A percentile compares a stretch with the other conserved stretches of the same genome.
Evolutionary conservation across 2,888 invertebrate genomes (phyloP).

Genomic region (Eupithecia abbreviata): DNA sequence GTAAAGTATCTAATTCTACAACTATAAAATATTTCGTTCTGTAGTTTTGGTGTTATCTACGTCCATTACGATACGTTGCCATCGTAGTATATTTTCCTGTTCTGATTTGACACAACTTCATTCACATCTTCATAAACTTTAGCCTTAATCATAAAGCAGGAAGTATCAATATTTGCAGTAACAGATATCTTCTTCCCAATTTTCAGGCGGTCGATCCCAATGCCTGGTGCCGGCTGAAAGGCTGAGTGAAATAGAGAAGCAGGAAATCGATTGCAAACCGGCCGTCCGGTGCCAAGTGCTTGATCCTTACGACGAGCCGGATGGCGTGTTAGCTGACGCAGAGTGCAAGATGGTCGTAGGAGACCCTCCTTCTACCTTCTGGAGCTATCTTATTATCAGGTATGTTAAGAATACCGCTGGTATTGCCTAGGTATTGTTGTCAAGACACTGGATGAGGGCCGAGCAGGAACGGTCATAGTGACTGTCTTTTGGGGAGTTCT

Average conservation of each 20-base stretch:
- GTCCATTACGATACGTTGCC: neutral
- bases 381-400: constrained; percentile 87
- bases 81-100: neutral
- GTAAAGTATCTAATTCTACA: neutral
- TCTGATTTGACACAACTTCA: neutral
- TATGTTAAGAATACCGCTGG: constrained; percentile 39
- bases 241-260: constrained; percentile 61
- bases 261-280: constrained; percentile 83
- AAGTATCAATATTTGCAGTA: neutral
- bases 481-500: neutral
- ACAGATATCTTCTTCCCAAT: neutral
- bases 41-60: neutral
- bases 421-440: neutral
- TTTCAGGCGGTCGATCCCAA: constrained; percentile 68
- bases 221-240: constrained; percentile 86
- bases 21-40: neutral
- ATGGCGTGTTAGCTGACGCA: constrained; percentile 87
- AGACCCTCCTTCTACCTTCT: constrained; percentile 87
- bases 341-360: constrained; percentile 86
- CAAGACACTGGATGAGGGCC: neutral
- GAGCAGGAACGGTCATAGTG: neutral
- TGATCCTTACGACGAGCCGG: constrained; percentile 87
- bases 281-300: constrained; percentile 88
- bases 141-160: neutral
- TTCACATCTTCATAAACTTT: neutral